Conservation (phyloP, 2,888 invertebrate genomes). For the Cotesia congregata region DNA sequence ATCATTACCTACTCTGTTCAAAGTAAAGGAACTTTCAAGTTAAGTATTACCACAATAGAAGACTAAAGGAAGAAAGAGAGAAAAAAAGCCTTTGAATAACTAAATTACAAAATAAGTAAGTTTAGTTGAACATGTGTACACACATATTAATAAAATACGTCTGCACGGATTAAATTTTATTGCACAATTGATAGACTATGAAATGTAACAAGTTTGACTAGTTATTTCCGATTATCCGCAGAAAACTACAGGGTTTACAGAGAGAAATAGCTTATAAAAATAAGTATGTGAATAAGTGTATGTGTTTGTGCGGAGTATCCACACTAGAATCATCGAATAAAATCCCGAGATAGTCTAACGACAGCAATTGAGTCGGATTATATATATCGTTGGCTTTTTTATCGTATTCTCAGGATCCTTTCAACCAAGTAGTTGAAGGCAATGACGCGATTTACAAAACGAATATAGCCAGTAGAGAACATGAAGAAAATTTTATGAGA, state of each 20-base stretch:
- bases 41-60: background rate
- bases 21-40: background rate
- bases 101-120: too few relatives aligned
- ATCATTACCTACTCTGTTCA: background rate
- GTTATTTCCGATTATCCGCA: too few relatives aligned
- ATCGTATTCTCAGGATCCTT: conserved; percentile 30
- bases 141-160: too few relatives aligned
- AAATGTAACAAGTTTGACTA: too few relatives aligned
- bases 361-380: background rate
- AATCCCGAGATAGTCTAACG: background rate
- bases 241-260: too few relatives aligned
- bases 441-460: conserved; percentile 43
- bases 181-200: too few relatives aligned
- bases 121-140: too few relatives aligned
- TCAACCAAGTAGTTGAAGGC: conserved; percentile 22
- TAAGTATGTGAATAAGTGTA: background rate
- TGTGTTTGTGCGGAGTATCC: background rate
- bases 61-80: too few relatives aligned
- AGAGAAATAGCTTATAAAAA: too few relatives aligned
- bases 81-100: too few relatives aligned
- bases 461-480: conserved; percentile 58
- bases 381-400: background rate
- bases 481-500: conserved; percentile 48
- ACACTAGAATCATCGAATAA: background rate
- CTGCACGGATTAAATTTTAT: too few relatives aligned